A percentile compares a stretch with the other conserved stretches of the same genome.
Evolutionary conservation across 2,888 invertebrate genomes (phyloP).

Genomic region (Syrphus vitripennis): DNA sequence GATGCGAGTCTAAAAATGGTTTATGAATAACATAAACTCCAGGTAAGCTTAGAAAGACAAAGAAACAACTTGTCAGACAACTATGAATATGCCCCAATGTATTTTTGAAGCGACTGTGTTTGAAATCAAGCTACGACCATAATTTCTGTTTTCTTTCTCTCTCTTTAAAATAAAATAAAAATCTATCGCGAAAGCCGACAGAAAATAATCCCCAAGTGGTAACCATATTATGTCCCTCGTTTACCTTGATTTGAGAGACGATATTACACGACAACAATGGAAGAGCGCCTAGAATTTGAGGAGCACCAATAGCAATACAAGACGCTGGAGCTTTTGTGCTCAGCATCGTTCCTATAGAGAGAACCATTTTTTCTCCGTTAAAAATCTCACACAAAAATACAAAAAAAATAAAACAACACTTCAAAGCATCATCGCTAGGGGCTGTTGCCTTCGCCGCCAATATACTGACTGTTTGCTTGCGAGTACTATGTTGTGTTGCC

Average conservation of each 20-base stretch:
- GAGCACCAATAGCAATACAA: background rate
- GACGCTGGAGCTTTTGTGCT: slow-evolving; percentile 55
- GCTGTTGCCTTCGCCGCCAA: background rate
- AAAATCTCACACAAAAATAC: background rate
- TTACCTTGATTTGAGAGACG: background rate
- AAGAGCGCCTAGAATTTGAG: background rate
- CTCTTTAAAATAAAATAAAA: too few relatives aligned
- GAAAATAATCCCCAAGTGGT: background rate
- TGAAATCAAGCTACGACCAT: too few relatives aligned
- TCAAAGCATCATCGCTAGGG: slow-evolving; percentile 30
- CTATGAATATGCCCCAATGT: too few relatives aligned
- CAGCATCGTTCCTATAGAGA: slow-evolving; percentile 14
- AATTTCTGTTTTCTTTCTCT: too few relatives aligned
- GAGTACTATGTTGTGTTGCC: slow-evolving; percentile 42
- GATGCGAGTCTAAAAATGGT: too few relatives aligned
- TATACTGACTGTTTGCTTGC: slow-evolving; percentile 4
- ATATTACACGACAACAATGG: background rate
- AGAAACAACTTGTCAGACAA: too few relatives aligned
- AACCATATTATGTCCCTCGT: background rate
- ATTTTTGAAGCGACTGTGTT: too few relatives aligned
- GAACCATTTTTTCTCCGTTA: slow-evolving; percentile 41
- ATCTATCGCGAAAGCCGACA: background rate
- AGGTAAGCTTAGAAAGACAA: too few relatives aligned
- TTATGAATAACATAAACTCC: too few relatives aligned
- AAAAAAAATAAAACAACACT: background rate